A percentile compares a stretch with the other conserved stretches of the same genome.
These are phyloP conservation scores for Aquatica leii DNA, from an alignment of 2,888 invertebrate species.

Conservation along the genomic window DNA sequence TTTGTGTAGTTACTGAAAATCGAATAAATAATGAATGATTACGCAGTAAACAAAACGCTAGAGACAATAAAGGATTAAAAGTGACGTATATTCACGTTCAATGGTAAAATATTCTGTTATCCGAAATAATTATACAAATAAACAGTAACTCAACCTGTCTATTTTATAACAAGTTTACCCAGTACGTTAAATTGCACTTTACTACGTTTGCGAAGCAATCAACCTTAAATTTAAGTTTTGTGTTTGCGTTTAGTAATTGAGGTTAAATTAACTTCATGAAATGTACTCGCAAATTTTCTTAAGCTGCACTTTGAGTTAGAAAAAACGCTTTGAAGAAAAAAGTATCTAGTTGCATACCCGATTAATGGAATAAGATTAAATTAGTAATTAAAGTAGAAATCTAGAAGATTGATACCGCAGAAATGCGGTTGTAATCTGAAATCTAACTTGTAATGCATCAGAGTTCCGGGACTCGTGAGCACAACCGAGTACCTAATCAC, in stretches of 20 bases:
- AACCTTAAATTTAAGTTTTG: slow-evolving; percentile 14
- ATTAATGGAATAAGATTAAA: slow-evolving; percentile 5
- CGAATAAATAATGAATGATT: too few species aligned
- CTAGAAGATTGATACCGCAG: slow-evolving; percentile 7
- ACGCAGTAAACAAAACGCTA: too few species aligned
- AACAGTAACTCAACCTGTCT: slow-evolving; percentile 4
- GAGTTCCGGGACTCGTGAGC: slow-evolving; percentile 12
- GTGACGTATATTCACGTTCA: too few species aligned
- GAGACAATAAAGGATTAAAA: too few species aligned
- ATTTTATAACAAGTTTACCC: slow-evolving; percentile 22
- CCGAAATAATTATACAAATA: slow-evolving; percentile 3
- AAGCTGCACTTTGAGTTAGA: not conserved
- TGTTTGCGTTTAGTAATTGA: slow-evolving; percentile 10
- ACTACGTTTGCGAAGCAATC: slow-evolving; percentile 19
- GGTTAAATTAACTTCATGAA: slow-evolving; percentile 2
- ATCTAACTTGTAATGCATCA: slow-evolving; percentile 15
- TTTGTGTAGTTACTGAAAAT: too few species aligned
- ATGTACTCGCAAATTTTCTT: slow-evolving; percentile 3
- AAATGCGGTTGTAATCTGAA: slow-evolving; percentile 15
- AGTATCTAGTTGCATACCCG: not conserved
- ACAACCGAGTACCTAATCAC: slow-evolving; percentile 13
- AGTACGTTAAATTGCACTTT: slow-evolving; percentile 25
- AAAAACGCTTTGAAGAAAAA: too few species aligned
- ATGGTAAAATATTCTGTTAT: too few species aligned
- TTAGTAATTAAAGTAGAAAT: not conserved